These are phyloP conservation scores for Ivindomyrus marchei DNA, from an alignment of 2,113 vertebrate genomes.

Conservation along the genomic window DNA sequence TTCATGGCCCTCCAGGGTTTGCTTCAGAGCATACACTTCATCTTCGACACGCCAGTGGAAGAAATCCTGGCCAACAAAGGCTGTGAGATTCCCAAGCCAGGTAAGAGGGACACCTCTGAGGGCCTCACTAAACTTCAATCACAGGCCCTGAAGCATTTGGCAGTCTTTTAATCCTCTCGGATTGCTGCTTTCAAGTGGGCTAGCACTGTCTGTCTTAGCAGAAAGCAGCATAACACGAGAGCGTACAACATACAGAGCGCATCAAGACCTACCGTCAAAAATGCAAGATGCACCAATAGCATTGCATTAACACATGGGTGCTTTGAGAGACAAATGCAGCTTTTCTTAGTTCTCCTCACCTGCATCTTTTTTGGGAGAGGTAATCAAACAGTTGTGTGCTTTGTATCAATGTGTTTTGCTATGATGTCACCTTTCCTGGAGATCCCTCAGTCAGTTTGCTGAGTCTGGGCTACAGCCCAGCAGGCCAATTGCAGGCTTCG, in stretches of 20 bases:
- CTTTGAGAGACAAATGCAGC: not conserved
- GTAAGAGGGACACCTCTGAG: constrained; percentile 40
- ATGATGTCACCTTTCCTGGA: not conserved
- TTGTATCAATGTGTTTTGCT: not conserved
- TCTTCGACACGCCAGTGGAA: constrained; percentile 68
- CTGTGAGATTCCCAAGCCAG: constrained; percentile 63
- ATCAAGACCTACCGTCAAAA: not conserved
- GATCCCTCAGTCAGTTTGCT: not conserved
- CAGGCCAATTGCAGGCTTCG: not conserved
- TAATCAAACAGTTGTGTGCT: not conserved
- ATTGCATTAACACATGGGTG: not conserved
- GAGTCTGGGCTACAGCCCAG: not conserved
- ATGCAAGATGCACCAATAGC: not conserved
- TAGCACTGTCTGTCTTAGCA: not conserved
- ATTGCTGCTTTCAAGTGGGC: not conserved
- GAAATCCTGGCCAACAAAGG: constrained; percentile 68
- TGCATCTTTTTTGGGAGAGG: not conserved
- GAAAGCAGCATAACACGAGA: not conserved
- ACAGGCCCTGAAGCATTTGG: not conserved
- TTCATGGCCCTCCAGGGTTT: constrained; percentile 60
- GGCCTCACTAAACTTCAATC: not conserved
- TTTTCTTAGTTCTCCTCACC: not conserved
- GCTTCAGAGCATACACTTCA: constrained; percentile 69
- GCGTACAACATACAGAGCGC: not conserved
- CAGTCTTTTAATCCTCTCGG: not conserved